phyloP scores from a whole-genome alignment of 2,797 vertebrate species.

The Paguma larvata region DNA sequence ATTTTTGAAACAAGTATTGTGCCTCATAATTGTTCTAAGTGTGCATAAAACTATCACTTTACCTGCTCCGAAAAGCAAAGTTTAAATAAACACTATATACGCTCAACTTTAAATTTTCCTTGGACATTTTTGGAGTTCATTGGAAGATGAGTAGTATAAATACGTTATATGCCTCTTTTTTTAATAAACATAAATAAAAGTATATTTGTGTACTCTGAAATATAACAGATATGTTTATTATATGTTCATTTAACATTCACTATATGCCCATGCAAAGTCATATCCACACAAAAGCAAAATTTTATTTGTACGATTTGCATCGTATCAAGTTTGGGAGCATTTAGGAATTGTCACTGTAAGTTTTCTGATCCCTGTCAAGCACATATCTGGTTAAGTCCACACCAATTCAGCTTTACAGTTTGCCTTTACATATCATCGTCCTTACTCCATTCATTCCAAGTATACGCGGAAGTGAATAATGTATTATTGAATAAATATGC shows the following conservation, averaged over 20 bases:
- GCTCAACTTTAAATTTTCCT: neutral
- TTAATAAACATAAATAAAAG: constrained; percentile 2
- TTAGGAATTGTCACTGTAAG: neutral
- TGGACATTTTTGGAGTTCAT: neutral
- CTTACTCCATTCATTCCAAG: neutral
- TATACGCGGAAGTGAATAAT: neutral
- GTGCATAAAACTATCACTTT: constrained; percentile 71
- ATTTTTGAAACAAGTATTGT: constrained; percentile 76
- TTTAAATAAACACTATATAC: constrained; percentile 34
- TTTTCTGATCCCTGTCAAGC: neutral
- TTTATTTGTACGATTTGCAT: neutral
- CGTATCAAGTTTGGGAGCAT: neutral
- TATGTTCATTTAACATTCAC: neutral
- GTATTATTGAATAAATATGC: neutral
- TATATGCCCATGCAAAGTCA: neutral
- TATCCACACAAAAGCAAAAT: neutral
- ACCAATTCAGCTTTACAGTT: neutral
- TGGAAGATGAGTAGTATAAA: neutral
- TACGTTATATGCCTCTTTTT: neutral
- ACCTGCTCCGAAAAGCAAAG: constrained; percentile 68
- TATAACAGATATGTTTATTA: neutral
- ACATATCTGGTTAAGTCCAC: neutral
- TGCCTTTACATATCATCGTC: neutral
- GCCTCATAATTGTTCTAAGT: constrained; percentile 75
- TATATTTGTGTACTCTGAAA: neutral